These are phyloP conservation scores for Drosophila anomalipes DNA, from an alignment of 2,888 invertebrate genomes.

Conservation along the genomic window DNA sequence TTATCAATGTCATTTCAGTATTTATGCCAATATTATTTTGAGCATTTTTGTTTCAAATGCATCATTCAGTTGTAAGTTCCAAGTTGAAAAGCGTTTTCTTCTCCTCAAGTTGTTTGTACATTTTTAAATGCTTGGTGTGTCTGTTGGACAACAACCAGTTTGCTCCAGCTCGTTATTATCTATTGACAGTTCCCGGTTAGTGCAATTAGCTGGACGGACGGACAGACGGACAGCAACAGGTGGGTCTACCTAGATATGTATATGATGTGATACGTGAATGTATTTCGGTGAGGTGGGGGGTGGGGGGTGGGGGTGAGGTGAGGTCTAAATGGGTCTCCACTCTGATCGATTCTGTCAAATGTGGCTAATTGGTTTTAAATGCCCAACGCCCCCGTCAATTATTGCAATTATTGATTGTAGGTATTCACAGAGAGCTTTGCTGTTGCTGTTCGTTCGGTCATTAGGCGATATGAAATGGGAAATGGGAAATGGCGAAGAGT, in stretches of 20 bases:
- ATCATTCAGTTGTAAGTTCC: not conserved
- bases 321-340: constrained; percentile 11
- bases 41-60: not conserved
- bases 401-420: constrained; percentile 63
- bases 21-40: not conserved
- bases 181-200: constrained; percentile 1
- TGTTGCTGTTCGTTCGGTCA: constrained; percentile 1
- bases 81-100: not conserved
- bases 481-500: constrained; percentile 8
- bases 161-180: not conserved
- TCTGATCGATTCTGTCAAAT: constrained; percentile 39
- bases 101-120: not conserved
- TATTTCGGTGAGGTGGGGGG: not conserved
- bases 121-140: not conserved
- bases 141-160: constrained; percentile 1
- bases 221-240: constrained; percentile 24
- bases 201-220: constrained; percentile 11
- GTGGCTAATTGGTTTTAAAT: constrained; percentile 66
- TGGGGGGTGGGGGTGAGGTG: not conserved
- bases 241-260: constrained; percentile 5
- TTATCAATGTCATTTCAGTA: not conserved
- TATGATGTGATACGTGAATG: not conserved
- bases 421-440: constrained; percentile 10
- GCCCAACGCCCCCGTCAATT: constrained; percentile 36
- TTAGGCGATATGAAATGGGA: constrained; percentile 14